Evolutionary conservation across 2,888 invertebrate genomes (phyloP).

Genomic region (Lasioglossum lativentre): DNA sequence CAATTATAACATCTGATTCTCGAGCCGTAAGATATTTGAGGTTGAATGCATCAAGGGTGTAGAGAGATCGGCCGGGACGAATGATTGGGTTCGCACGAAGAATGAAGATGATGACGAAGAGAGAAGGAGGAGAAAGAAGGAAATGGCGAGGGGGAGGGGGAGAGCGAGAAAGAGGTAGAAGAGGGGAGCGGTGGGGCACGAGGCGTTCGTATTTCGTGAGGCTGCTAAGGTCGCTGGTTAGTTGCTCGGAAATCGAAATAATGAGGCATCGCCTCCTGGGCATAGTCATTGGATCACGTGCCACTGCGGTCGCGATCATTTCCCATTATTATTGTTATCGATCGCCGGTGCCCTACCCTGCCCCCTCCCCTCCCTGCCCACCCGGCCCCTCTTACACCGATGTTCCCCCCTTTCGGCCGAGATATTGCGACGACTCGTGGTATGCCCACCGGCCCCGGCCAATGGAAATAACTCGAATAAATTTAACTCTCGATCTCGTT

Average conservation of each 20-base stretch:
- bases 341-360: slow-evolving; percentile 72
- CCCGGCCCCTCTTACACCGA: not conserved
- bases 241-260: slow-evolving; percentile 82
- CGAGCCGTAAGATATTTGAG: slow-evolving; percentile 70
- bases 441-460: slow-evolving; percentile 54
- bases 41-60: slow-evolving; percentile 67
- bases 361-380: slow-evolving; percentile 26
- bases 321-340: slow-evolving; percentile 82
- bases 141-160: slow-evolving; percentile 49
- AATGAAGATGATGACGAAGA: slow-evolving; percentile 69
- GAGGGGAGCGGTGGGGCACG: slow-evolving; percentile 36
- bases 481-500: slow-evolving; percentile 73
- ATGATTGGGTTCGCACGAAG: slow-evolving; percentile 78
- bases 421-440: slow-evolving; percentile 74
- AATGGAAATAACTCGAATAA: slow-evolving; percentile 71
- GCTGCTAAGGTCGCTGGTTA: slow-evolving; percentile 79
- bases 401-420: slow-evolving; percentile 47
- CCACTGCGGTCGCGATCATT: slow-evolving; percentile 83
- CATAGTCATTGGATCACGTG: slow-evolving; percentile 83
- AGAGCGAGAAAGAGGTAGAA: not conserved
- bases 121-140: slow-evolving; percentile 34
- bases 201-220: slow-evolving; percentile 76
- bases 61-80: slow-evolving; percentile 62
- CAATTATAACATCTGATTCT: slow-evolving; percentile 73
- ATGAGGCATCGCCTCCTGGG: slow-evolving; percentile 80